Evolutionary conservation across 2,113 vertebrate species (phyloP).

Genomic region (Burhinus bistriatus): DNA sequence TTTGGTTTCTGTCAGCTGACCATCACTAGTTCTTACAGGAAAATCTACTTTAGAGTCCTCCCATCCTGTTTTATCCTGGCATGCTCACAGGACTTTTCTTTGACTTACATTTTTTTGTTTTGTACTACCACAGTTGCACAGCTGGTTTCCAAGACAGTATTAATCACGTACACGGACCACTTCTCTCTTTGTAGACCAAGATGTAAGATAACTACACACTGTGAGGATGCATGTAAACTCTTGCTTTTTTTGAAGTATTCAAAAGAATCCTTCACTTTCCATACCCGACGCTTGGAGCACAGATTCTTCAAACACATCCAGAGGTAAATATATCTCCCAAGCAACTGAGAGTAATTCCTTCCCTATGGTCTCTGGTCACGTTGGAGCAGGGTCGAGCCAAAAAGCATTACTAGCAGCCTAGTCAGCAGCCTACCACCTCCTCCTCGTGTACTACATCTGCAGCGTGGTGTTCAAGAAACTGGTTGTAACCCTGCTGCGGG

Average conservation of each 20-base stretch:
- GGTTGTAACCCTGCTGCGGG: not conserved
- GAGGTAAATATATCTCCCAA: not conserved
- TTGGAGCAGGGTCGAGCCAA: not conserved
- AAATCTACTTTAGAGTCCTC: not conserved
- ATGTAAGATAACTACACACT: too few relatives aligned
- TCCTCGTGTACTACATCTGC: fast-evolving
- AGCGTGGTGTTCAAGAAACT: fast-evolving
- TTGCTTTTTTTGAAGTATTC: not conserved
- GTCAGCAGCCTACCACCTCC: not conserved
- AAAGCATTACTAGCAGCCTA: not conserved
- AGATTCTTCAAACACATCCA: not conserved
- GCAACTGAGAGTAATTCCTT: not conserved
- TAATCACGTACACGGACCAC: not conserved
- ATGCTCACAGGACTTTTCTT: not conserved
- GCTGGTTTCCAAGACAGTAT: not conserved
- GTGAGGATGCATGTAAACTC: not conserved
- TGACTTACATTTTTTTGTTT: not conserved
- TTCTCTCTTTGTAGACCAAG: not conserved
- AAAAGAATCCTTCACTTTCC: not conserved
- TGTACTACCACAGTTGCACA: not conserved
- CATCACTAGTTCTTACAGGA: not conserved
- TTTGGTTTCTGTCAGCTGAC: not conserved
- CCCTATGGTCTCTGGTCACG: not conserved
- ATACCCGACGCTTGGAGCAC: fast-evolving
- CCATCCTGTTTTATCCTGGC: not conserved